Base-by-base conservation (phyloP, 2,888 invertebrate species). In the Drosophila greeni region DNA sequence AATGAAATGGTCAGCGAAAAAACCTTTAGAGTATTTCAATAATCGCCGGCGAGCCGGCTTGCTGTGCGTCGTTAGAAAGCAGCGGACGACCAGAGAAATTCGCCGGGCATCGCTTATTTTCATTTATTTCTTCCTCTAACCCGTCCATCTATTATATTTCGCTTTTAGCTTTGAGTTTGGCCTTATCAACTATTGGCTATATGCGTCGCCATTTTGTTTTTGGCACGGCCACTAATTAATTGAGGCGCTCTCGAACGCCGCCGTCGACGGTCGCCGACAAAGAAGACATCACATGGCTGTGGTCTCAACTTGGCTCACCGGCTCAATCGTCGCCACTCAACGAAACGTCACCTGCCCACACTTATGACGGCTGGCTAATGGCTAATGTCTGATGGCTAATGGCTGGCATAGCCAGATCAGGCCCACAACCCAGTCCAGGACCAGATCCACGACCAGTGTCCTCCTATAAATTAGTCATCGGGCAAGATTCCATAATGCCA, bases 11-110 rank as follows among this genome's bases (percentile, higher is more conserved):
- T 36, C 55, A 68, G 64, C 31, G 45, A 42, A 81, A 78, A 79
- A 84, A 79, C 82, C 79, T 84, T 72, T 72, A 61, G 40, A 55
- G 79, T 69, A 80, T 84, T 80, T 84, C 79, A 80, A 80, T 84
- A 80, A 79, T 82, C 82, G 29, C 43, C 39, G 51, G 16, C n/a
- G 26, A 47, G 31, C 11, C 33, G 33, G 36, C 66, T 66, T 39
- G 42, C 53, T 56, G 61, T 74, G 69, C 71, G 75, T 75, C 82
- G 75, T 75, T 82, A 82, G 83, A 82, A 84, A 82, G 85, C 81
- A 81, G 24, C 18, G 8, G 23, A n/a, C 14, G 26, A 18, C 24
- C 64, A 62, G 81, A 75, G 81, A 82, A 84, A 82, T 82, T 80
- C 69, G 23, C 58, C 73, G 70, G 62, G 68, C 57, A 51, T 26